phyloP scores from a whole-genome alignment of 2,797 vertebrate genomes.

The Muraenolepis orangiensis region DNA sequence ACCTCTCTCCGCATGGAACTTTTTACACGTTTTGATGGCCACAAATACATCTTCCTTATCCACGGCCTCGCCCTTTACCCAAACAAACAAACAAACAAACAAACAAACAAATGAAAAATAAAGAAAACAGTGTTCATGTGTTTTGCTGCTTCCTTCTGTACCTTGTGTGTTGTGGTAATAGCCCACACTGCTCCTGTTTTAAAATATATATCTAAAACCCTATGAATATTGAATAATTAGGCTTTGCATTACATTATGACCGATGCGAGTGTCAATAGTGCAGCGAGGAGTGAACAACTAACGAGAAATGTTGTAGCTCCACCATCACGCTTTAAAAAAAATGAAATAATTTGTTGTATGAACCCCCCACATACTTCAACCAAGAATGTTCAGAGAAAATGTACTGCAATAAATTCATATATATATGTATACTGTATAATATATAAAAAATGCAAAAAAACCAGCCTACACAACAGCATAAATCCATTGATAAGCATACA shows the following conservation, averaged over 20 bases:
- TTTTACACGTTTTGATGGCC: slow-evolving; percentile 94
- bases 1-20: slow-evolving; percentile 94
- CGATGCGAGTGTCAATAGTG: background rate
- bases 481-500: background rate
- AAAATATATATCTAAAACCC: no score
- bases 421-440: no score
- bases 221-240: background rate
- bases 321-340: no score
- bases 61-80: slow-evolving; percentile 80
- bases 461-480: background rate
- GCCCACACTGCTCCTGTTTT: background rate
- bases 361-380: background rate
- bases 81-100: background rate
- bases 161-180: background rate
- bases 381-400: no score
- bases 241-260: background rate
- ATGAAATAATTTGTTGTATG: background rate
- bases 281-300: background rate
- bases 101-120: background rate
- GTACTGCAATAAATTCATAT: no score
- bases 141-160: background rate
- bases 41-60: slow-evolving; percentile 87
- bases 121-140: background rate
- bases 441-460: no score
- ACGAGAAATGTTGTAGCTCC: background rate